These are phyloP conservation scores for Melieria crassipennis DNA, from an alignment of 2,888 invertebrate species.

Conservation along the genomic window DNA sequence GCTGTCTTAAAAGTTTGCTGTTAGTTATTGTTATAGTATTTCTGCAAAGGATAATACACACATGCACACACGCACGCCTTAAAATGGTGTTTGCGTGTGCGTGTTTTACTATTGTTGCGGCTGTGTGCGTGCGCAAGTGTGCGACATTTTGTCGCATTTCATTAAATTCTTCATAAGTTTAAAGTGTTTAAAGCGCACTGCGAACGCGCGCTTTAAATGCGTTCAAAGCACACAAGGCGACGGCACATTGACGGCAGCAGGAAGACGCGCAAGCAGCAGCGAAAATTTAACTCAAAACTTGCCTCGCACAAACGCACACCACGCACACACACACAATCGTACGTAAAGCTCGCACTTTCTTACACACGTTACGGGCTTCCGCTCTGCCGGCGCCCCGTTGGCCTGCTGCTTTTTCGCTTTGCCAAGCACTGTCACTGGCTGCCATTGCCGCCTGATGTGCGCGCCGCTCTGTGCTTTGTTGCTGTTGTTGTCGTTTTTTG, in stretches of 20 bases:
- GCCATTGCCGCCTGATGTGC: neutral
- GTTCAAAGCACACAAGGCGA: neutral
- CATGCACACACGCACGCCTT: neutral
- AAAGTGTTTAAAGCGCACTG: neutral
- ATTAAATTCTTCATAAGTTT: neutral
- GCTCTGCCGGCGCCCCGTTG: neutral
- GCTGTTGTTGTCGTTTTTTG: neutral
- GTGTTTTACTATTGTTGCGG: neutral
- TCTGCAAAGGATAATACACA: slow-evolving; percentile 10
- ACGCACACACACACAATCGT: neutral
- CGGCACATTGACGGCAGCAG: neutral
- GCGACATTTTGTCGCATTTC: neutral
- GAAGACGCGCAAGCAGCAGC: neutral
- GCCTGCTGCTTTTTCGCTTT: neutral
- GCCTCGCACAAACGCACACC: neutral
- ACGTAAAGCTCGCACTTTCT: neutral
- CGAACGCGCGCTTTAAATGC: neutral
- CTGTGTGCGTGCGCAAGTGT: neutral
- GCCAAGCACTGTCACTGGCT: neutral
- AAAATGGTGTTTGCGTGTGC: neutral
- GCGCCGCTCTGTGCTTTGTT: neutral
- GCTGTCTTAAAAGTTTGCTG: slow-evolving; percentile 15
- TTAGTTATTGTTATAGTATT: neutral
- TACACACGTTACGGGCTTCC: neutral
- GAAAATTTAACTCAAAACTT: slow-evolving; percentile 1